phyloP scores from a whole-genome alignment of 2,113 vertebrate species.

The Mionectes macconnelli region DNA sequence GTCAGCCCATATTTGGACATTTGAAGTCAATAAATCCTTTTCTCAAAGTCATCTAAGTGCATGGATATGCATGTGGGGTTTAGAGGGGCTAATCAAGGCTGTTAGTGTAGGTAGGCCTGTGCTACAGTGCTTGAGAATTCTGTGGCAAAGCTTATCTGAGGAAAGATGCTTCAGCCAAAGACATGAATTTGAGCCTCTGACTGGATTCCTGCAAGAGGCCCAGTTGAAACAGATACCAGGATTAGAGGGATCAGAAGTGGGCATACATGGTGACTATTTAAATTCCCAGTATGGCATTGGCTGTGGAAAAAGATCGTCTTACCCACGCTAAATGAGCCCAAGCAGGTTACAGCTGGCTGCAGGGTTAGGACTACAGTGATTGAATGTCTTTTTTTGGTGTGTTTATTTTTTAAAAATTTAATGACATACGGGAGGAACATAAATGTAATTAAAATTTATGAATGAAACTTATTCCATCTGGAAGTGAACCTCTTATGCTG shows the following conservation, averaged over 20 bases:
- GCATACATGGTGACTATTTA: background rate
- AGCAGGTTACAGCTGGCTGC: background rate
- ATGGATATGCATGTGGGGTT: background rate
- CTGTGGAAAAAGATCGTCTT: background rate
- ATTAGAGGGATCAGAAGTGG: background rate
- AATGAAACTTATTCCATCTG: background rate
- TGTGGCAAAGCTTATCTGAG: background rate
- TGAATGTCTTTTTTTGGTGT: background rate
- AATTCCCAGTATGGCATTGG: background rate
- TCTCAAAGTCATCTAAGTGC: background rate
- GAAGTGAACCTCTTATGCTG: background rate
- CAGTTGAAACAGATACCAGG: background rate
- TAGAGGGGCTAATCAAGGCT: background rate
- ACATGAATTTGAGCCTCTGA: background rate
- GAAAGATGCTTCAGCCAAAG: background rate
- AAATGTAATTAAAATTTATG: background rate
- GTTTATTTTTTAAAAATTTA: background rate
- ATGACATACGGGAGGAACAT: background rate
- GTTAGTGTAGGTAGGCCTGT: background rate
- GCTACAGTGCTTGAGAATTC: background rate
- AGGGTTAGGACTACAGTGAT: background rate
- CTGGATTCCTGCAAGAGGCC: background rate
- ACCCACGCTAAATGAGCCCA: background rate
- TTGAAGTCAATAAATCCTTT: background rate
- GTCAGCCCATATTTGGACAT: fast-evolving